Conservation (phyloP, 2,797 vertebrate genomes). For the Arrhamphus sclerolepis region DNA sequence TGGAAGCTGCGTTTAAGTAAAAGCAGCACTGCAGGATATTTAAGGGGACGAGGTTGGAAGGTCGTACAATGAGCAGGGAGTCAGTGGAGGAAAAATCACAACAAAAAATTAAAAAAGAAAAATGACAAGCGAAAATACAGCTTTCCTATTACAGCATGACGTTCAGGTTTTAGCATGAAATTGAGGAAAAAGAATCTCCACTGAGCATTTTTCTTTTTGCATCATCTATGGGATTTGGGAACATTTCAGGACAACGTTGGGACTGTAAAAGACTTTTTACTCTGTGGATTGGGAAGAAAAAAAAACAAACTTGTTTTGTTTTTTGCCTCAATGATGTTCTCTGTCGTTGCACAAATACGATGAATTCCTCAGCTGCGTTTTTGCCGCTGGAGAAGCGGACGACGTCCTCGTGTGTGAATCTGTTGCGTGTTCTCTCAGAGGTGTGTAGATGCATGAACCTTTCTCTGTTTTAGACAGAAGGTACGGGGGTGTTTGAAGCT, state of each 20-base stretch:
- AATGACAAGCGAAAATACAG: too few species aligned
- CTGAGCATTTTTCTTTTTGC: background rate
- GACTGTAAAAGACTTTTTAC: rapidly evolving
- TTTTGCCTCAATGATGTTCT: background rate
- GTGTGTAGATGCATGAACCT: conserved; percentile 3
- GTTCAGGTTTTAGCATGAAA: too few species aligned
- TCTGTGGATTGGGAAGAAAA: background rate
- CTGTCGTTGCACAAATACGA: background rate
- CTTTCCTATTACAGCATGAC: too few species aligned
- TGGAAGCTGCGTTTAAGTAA: too few species aligned
- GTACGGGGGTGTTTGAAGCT: rapidly evolving
- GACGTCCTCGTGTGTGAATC: background rate
- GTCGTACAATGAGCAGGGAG: too few species aligned
- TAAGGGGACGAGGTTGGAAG: too few species aligned
- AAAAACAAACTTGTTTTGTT: background rate
- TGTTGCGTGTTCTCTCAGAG: background rate
- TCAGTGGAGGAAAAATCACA: too few species aligned
- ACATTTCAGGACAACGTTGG: conserved; percentile 18
- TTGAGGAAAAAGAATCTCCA: too few species aligned
- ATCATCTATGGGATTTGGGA: background rate
- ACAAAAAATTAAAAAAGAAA: too few species aligned
- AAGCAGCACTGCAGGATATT: too few species aligned
- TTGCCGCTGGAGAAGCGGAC: background rate
- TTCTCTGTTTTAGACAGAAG: background rate
- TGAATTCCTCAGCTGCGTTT: background rate